These are phyloP conservation scores for Aporophyla nigra DNA, from an alignment of 2,888 invertebrate genomes.

Conservation along the genomic window DNA sequence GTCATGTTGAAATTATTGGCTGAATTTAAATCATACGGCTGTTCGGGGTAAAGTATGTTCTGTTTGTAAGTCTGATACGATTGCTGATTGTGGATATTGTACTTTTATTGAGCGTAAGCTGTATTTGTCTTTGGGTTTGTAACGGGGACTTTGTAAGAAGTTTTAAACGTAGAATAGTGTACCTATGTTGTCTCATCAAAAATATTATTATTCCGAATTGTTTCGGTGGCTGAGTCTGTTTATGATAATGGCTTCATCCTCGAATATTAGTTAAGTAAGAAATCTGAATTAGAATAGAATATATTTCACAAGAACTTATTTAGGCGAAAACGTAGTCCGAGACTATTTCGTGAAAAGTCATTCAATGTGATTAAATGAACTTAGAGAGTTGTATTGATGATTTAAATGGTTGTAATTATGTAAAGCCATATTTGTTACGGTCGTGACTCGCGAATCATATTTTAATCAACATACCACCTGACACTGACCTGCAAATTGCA, in stretches of 20 bases:
- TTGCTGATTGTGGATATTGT: slow-evolving; percentile 55
- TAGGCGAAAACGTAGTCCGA: too few species aligned
- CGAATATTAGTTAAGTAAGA: not conserved
- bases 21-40: slow-evolving; percentile 68
- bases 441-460: too few species aligned
- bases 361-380: too few species aligned
- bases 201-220: too few species aligned
- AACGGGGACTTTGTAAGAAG: not conserved
- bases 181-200: too few species aligned
- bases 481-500: too few species aligned
- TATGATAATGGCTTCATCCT: not conserved
- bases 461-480: too few species aligned
- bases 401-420: too few species aligned
- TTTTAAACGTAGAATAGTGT: not conserved
- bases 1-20: slow-evolving; percentile 71
- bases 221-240: not conserved
- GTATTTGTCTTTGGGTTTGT: slow-evolving; percentile 37
- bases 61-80: slow-evolving; percentile 57
- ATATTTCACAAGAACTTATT: not conserved
- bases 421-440: too few species aligned
- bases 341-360: too few species aligned
- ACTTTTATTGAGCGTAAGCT: slow-evolving; percentile 54
- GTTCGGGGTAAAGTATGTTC: slow-evolving; percentile 48
- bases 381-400: too few species aligned
- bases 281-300: not conserved